These are phyloP conservation scores for Microhierax caerulescens DNA, from an alignment of 2,797 vertebrate species.

Conservation along the genomic window DNA sequence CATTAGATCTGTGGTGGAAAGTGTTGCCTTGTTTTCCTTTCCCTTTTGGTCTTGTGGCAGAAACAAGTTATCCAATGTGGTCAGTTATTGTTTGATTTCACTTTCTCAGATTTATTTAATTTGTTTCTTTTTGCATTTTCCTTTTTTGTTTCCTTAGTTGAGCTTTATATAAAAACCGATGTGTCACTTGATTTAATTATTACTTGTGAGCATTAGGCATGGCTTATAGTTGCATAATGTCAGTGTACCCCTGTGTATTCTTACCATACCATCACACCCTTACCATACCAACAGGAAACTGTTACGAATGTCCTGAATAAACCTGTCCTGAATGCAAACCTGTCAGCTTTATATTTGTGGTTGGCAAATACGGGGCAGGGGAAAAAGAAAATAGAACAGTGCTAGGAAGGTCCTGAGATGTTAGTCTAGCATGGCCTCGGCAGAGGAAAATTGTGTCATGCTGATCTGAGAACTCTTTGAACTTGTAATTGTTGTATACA, in stretches of 20 bases:
- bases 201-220: neutral
- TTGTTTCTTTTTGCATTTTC: neutral
- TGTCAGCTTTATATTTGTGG: neutral
- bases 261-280: neutral
- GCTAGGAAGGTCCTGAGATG: neutral
- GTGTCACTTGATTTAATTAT: neutral
- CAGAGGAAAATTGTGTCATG: neutral
- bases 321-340: neutral
- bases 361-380: neutral
- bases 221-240: neutral
- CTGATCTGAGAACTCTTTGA: slow-evolving; percentile 10
- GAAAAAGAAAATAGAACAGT: neutral
- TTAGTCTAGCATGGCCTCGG: slow-evolving; percentile 9
- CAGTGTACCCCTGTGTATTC: neutral
- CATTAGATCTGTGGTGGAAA: neutral
- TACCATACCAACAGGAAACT: neutral
- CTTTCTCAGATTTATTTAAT: neutral
- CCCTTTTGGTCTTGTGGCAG: neutral
- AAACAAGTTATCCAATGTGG: neutral
- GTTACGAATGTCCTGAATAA: too few species aligned
- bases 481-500: slow-evolving; percentile 22
- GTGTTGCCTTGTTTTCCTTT: neutral
- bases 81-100: neutral
- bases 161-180: neutral
- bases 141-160: neutral